phyloP scores from a whole-genome alignment of 2,797 vertebrate species.

The Paedocypris micromegethes region DNA sequence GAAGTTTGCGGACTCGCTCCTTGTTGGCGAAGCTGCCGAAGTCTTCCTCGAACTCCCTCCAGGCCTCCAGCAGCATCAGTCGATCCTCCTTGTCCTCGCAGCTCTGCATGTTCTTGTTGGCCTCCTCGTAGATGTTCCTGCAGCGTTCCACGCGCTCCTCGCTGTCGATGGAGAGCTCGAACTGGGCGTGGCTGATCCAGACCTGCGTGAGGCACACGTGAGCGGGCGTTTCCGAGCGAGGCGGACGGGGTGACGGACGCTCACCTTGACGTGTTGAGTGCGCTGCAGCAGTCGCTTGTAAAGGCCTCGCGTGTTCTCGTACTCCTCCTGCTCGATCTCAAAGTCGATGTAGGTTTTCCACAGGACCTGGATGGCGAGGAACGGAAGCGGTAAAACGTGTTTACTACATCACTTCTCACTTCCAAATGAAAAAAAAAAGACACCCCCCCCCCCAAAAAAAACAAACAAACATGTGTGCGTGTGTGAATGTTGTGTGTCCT shows the following conservation, averaged over 20 bases:
- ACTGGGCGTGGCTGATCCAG: slow-evolving; percentile 94
- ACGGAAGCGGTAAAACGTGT: too few species aligned
- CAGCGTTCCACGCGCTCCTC: slow-evolving; percentile 72
- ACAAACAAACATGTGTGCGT: too few species aligned
- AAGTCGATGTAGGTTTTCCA: slow-evolving; percentile 99
- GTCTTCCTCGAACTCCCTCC: slow-evolving; percentile 84
- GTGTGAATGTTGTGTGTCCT: too few species aligned
- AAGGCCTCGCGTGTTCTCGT: slow-evolving; percentile 83
- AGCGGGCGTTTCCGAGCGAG: too few species aligned
- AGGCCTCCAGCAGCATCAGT: slow-evolving; percentile 92
- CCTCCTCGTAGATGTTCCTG: slow-evolving; percentile 89
- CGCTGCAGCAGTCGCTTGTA: slow-evolving; percentile 87
- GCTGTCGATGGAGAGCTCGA: slow-evolving; percentile 82
- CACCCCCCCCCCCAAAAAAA: too few species aligned
- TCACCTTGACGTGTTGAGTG: slow-evolving; percentile 94
- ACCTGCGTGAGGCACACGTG: slow-evolving; percentile 66
- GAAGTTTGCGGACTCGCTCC: slow-evolving; percentile 83
- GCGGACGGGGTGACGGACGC: background rate
- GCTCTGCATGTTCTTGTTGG: slow-evolving; percentile 87
- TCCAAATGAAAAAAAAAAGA: too few species aligned
- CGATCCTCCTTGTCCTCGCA: slow-evolving; percentile 97
- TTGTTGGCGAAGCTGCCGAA: slow-evolving; percentile 71
- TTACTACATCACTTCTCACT: too few species aligned
- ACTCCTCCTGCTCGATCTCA: slow-evolving; percentile 97
- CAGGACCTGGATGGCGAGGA: slow-evolving; percentile 71